phyloP scores from a whole-genome alignment of 2,888 invertebrate genomes.

The Drosophila cyrtoloma region DNA sequence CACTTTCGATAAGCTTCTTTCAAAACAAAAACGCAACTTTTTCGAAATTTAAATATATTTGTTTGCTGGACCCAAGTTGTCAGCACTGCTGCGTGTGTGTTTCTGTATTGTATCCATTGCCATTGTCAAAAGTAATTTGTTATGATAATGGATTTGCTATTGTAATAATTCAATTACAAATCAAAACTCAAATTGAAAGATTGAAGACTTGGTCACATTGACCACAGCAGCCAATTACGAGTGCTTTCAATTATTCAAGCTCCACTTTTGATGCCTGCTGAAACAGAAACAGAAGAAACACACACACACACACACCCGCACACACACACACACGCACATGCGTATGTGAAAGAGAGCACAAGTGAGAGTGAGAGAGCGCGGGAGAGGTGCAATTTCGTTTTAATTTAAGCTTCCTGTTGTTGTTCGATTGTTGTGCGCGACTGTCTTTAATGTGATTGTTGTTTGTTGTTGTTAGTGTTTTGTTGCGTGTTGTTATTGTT shows the following conservation, averaged over 20 bases:
- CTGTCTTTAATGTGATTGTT: slow-evolving; percentile 43
- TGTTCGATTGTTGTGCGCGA: slow-evolving; percentile 35
- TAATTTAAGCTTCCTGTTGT: slow-evolving; percentile 72
- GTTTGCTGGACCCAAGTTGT: background rate
- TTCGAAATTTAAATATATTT: slow-evolving; percentile 1
- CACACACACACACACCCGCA: background rate
- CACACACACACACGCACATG: background rate
- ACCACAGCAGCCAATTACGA: slow-evolving; percentile 2
- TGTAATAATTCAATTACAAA: slow-evolving; percentile 38
- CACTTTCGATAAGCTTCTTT: slow-evolving; percentile 1
- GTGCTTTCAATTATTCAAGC: slow-evolving; percentile 27
- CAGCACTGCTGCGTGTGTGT: background rate
- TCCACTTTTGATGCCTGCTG: background rate
- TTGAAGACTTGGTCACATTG: slow-evolving; percentile 11
- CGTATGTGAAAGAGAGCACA: background rate
- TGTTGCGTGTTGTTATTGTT: slow-evolving; percentile 30
- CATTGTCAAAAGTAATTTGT: slow-evolving; percentile 33
- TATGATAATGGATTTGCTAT: slow-evolving; percentile 56
- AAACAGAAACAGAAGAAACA: background rate
- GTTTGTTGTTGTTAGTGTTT: slow-evolving; percentile 34
- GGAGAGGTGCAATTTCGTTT: slow-evolving; percentile 50
- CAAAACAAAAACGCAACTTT: background rate
- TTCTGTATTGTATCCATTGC: slow-evolving; percentile 4
- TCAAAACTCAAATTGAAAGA: slow-evolving; percentile 34
- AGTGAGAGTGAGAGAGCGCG: background rate